Evolutionary conservation across 2,888 invertebrate species (phyloP).

Genomic region (Luperina nickerlii): DNA sequence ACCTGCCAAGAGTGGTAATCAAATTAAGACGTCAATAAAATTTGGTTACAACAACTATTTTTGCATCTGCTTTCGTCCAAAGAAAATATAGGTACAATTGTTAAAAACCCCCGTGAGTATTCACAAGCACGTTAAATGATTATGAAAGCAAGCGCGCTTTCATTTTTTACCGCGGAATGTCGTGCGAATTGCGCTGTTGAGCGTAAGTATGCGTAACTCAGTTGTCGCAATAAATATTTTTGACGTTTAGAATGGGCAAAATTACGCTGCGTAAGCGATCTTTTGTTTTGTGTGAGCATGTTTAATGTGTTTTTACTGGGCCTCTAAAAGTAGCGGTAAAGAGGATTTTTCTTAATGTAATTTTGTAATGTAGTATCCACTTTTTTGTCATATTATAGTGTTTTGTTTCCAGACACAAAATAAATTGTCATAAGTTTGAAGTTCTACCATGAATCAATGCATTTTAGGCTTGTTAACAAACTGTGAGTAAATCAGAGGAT

Average conservation of each 20-base stretch:
- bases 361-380: neutral
- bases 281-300: constrained; percentile 42
- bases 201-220: constrained; percentile 66
- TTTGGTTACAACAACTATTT: neutral
- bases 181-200: constrained; percentile 67
- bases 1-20: neutral
- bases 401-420: neutral
- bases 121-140: constrained; percentile 66
- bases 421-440: neutral
- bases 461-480: neutral
- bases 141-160: constrained; percentile 70
- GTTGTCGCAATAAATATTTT: constrained; percentile 70
- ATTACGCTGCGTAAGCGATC: constrained; percentile 44
- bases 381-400: neutral
- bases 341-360: neutral
- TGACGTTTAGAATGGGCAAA: constrained; percentile 55
- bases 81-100: constrained; percentile 26
- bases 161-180: constrained; percentile 69
- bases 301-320: constrained; percentile 18
- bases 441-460: neutral
- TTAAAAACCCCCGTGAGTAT: constrained; percentile 45
- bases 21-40: neutral
- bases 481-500: neutral
- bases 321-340: constrained; percentile 19
- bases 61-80: neutral